A percentile compares a stretch with the other conserved stretches of the same genome.
phyloP scores from a whole-genome alignment of 1,140 invertebrate species.

The Drosophila gunungcola region DNA sequence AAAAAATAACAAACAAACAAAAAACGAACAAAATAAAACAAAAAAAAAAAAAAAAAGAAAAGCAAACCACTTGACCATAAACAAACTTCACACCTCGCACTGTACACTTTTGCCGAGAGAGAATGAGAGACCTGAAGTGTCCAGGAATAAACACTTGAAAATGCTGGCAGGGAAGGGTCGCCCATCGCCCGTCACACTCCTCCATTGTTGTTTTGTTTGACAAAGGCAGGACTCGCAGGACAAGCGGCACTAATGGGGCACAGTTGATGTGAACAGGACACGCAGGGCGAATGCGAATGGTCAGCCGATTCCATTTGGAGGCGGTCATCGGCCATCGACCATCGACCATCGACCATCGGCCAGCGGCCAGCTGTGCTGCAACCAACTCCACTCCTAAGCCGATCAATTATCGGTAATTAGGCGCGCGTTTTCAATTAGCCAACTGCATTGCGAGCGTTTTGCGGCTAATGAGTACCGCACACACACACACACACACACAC shows the following conservation, averaged over 20 bases:
- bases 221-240: constrained; percentile 48
- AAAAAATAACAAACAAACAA: constrained; percentile 39
- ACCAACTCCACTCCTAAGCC: constrained; percentile 36
- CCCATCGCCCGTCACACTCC: neutral
- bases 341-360: constrained; percentile 46
- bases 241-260: constrained; percentile 59
- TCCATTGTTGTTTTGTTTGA: constrained; percentile 63
- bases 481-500: constrained; percentile 10
- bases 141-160: constrained; percentile 79
- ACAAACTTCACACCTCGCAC: constrained; percentile 80
- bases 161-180: constrained; percentile 38
- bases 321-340: constrained; percentile 38
- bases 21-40: neutral
- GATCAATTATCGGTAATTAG: constrained; percentile 73
- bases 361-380: constrained; percentile 47
- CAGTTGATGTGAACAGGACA: constrained; percentile 31
- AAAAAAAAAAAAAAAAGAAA: constrained; percentile 32
- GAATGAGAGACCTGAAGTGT: constrained; percentile 65
- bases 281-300: constrained; percentile 17
- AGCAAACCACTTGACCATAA: constrained; percentile 75
- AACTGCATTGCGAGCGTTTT: constrained; percentile 49
- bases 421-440: constrained; percentile 62
- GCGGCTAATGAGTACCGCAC: constrained; percentile 46
- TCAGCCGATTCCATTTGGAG: constrained; percentile 20
- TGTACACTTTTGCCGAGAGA: constrained; percentile 38